Evolutionary conservation across 2,113 vertebrate genomes (phyloP).

Genomic region (Elachura formosa): DNA sequence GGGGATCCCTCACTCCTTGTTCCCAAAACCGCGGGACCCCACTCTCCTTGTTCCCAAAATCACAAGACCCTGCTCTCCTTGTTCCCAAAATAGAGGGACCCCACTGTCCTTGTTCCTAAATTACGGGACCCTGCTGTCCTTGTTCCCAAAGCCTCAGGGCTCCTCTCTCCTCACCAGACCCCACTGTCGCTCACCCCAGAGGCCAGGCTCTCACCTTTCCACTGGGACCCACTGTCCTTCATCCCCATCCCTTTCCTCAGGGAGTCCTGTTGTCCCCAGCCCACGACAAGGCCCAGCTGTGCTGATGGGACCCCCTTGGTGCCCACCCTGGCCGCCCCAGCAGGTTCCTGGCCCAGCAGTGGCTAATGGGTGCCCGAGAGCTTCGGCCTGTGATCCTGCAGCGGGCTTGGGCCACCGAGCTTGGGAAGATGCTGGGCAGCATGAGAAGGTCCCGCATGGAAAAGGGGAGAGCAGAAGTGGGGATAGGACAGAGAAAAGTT

Average conservation of each 20-base stretch:
- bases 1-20: background rate
- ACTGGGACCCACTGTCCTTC: background rate
- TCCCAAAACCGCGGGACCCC: background rate
- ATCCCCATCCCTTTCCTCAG: background rate
- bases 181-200: background rate
- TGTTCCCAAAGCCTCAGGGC: background rate
- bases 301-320: too few species aligned
- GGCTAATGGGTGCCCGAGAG: background rate
- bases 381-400: accelerated
- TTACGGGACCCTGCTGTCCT: background rate
- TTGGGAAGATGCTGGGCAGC: background rate
- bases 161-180: background rate
- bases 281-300: accelerated
- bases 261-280: background rate
- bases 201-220: background rate
- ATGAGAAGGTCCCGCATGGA: too few species aligned
- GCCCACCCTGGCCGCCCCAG: accelerated
- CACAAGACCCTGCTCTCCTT: background rate
- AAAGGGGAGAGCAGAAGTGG: background rate
- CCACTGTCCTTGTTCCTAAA: background rate
- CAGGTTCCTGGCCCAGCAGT: background rate
- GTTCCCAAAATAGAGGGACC: background rate
- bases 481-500: background rate
- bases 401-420: background rate
- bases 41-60: too few species aligned